phyloP scores from a whole-genome alignment of 2,888 invertebrate genomes.

The Amphimallon solstitiale region DNA sequence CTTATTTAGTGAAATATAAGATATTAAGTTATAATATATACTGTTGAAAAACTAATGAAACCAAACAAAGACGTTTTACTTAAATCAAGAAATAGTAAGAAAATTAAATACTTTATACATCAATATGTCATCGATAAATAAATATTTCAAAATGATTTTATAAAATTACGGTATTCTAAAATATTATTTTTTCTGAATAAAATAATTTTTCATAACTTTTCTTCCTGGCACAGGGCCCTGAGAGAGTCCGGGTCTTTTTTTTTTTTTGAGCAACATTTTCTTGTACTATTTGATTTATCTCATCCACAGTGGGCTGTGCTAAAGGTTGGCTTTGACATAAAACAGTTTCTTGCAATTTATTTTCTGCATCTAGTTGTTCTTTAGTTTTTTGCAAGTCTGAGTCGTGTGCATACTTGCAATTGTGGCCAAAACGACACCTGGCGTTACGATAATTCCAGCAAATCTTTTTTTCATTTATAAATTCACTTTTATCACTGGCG shows the following conservation, averaged over 20 bases:
- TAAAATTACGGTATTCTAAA: conserved; percentile 47
- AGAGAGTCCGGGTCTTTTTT: conserved; percentile 83
- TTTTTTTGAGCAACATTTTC: conserved; percentile 62
- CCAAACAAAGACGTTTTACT: no score
- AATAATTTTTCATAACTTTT: conserved; percentile 83
- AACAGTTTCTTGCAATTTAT: conserved; percentile 62
- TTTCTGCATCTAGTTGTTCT: conserved; percentile 69
- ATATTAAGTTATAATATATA: no score
- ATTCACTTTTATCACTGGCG: conserved; percentile 72
- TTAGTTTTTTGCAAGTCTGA: conserved; percentile 78
- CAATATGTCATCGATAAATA: conserved; percentile 38
- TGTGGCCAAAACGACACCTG: conserved; percentile 89
- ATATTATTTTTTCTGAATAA: conserved; percentile 66
- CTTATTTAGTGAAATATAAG: no score
- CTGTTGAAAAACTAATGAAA: no score
- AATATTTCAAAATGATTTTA: not conserved
- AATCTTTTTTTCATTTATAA: conserved; percentile 87
- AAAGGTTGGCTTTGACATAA: conserved; percentile 55
- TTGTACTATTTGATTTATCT: conserved; percentile 48
- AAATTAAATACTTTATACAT: no score
- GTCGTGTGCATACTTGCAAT: conserved; percentile 92
- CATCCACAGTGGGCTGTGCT: conserved; percentile 45
- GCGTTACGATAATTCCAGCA: conserved; percentile 95
- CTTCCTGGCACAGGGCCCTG: conserved; percentile 84
- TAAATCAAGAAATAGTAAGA: no score